Percentiles rank a stretch among this genome's conserved stretches.
Conservation (phyloP, 2,113 vertebrate genomes). For the Cettia cetti region DNA sequence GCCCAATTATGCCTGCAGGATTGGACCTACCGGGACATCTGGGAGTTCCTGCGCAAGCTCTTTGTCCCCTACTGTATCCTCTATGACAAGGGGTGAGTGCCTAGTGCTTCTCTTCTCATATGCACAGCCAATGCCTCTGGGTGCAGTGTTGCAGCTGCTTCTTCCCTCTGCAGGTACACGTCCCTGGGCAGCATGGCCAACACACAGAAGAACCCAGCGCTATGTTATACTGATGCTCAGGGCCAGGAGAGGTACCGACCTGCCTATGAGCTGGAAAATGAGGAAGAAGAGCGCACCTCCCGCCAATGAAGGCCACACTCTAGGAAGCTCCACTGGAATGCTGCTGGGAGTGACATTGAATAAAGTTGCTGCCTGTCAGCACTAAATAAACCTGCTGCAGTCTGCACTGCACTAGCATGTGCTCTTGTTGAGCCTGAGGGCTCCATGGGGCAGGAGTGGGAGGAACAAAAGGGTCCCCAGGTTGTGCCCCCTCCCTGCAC, state of each 20-base stretch:
- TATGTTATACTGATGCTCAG: constrained; percentile 71
- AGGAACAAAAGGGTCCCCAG: neutral
- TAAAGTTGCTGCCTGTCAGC: neutral
- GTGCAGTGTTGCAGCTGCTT: neutral
- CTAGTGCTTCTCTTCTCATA: accelerated
- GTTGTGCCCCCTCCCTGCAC: neutral
- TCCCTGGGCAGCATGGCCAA: constrained; percentile 91
- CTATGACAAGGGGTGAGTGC: constrained; percentile 91
- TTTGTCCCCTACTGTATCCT: constrained; percentile 93
- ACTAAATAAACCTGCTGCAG: neutral
- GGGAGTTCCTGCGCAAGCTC: constrained; percentile 88
- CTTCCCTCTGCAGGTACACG: constrained; percentile 81
- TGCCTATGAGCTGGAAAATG: constrained; percentile 86
- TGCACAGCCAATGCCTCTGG: neutral
- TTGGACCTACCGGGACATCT: constrained; percentile 96
- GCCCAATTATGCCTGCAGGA: constrained; percentile 72
- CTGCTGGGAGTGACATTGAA: neutral
- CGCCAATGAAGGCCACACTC: constrained; percentile 65
- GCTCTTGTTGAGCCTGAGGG: neutral
- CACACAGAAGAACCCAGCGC: constrained; percentile 80
- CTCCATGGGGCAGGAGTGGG: neutral
- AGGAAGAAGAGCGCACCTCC: constrained; percentile 87
- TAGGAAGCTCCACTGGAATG: neutral
- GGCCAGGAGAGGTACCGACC: constrained; percentile 81
- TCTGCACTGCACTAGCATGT: neutral